Evolutionary conservation across 2,113 vertebrate species (phyloP), one percentile per base, ranked within the genome.

Genomic region (Numida meleagris): DNA sequence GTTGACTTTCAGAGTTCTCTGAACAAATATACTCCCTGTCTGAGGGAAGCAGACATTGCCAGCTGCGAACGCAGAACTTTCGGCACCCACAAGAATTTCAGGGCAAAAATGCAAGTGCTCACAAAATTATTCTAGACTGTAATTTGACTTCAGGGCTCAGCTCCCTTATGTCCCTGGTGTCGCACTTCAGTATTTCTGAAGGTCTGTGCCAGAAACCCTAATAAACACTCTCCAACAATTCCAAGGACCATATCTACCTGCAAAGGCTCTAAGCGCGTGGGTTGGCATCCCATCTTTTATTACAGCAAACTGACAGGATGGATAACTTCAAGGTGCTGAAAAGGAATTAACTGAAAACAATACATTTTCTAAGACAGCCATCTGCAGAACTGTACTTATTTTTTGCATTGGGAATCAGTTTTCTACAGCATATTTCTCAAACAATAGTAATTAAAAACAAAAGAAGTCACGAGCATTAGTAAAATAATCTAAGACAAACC

Each of bases 401-500:
- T 62, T 4, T 24, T 65, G 65, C 51, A 72, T 14, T 61, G 46
- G 18, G 58, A 71, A 72, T 51, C 34, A 33, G 51, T 62, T 86
- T 83, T 59, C 72, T 40, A 42, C 34, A 67, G 46, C 17, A 1
- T 29, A 16, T 71, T 93, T 82, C 72, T 82, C 45, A 43, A 27
- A 16, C 5, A 48, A 11, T 10, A 93, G n/a, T 48, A 65, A 75
- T 58, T 51, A 81, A 85, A 77, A 9, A 1, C 5, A 25, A 9
- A 81, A 65, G 5, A 63, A 25, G 12, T 19, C 45, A 42, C 16
- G 27, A 75, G 50, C 45, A 77, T 68, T 58, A 71, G 34, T 33
- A 90, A 86, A 81, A 90, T 20, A 73, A 72, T 45, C 51, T 61
- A 63, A 89, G n/a, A 96, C 98, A 95, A 86, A 99, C 99, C 99